Evolutionary conservation across 2,888 invertebrate species (phyloP).

Genomic region (Hypomecis punctinalis): DNA sequence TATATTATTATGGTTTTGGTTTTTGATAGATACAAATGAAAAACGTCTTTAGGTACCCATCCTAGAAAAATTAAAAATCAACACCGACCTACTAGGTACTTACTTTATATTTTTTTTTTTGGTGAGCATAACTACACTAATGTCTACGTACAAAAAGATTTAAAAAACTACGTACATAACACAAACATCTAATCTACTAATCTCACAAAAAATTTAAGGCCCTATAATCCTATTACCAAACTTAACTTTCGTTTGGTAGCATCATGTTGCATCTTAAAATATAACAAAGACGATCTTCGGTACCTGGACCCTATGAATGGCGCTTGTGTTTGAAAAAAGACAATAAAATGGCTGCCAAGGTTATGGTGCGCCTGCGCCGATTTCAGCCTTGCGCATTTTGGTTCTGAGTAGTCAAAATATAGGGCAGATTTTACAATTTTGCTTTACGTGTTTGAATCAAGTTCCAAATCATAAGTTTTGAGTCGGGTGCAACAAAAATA

Average conservation of each 20-base stretch:
- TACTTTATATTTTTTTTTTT: too few relatives aligned
- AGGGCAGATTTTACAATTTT: neutral
- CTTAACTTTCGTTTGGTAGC: slow-evolving; percentile 6
- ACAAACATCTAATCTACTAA: neutral
- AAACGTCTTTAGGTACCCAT: too few relatives aligned
- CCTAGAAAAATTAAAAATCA: too few relatives aligned
- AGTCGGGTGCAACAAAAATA: too few relatives aligned
- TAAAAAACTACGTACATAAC: neutral
- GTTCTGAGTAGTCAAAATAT: slow-evolving; percentile 2
- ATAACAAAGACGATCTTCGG: slow-evolving; percentile 50
- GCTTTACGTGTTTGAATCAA: too few relatives aligned
- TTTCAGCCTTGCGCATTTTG: slow-evolving; percentile 74
- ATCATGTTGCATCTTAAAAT: slow-evolving; percentile 35
- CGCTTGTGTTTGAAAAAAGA: slow-evolving; percentile 68
- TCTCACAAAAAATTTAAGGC: slow-evolving; percentile 13
- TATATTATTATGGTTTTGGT: too few relatives aligned
- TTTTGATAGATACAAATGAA: too few relatives aligned
- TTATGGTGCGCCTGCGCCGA: slow-evolving; percentile 73
- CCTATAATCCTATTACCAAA: slow-evolving; percentile 30
- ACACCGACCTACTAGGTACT: too few relatives aligned
- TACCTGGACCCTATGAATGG: slow-evolving; percentile 82
- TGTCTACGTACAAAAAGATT: neutral
- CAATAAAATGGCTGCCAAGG: slow-evolving; percentile 81
- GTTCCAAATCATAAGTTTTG: too few relatives aligned
- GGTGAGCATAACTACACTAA: too few relatives aligned